phyloP scores from a whole-genome alignment of 2,888 invertebrate genomes.

The Polydrusus cervinus region DNA sequence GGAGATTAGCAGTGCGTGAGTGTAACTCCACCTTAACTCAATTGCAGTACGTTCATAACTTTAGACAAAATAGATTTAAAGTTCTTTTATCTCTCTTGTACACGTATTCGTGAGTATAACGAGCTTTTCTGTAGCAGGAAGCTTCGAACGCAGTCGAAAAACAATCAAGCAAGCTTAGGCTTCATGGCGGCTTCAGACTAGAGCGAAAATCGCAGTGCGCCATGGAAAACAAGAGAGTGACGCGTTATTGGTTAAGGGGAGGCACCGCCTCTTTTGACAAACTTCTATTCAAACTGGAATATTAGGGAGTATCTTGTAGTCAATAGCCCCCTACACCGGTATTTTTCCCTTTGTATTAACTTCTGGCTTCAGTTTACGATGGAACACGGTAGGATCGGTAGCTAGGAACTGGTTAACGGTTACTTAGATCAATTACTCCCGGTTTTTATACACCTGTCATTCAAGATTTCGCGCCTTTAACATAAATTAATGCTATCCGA shows the following conservation, averaged over 20 bases:
- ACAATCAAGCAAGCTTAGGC: constrained; percentile 51
- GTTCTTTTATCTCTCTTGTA: neutral
- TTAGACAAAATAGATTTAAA: neutral
- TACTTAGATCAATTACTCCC: constrained; percentile 32
- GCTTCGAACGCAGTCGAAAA: constrained; percentile 30
- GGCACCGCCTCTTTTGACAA: constrained; percentile 70
- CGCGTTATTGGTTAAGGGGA: constrained; percentile 78
- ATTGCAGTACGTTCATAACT: constrained; percentile 31
- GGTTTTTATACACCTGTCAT: constrained; percentile 33
- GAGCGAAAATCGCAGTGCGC: constrained; percentile 53
- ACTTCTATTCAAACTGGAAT: constrained; percentile 58
- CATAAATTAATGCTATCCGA: neutral
- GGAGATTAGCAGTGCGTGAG: constrained; percentile 49
- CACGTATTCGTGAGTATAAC: neutral
- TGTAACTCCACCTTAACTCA: constrained; percentile 51
- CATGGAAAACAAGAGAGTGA: constrained; percentile 60
- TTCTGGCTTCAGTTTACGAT: constrained; percentile 54
- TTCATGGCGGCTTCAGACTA: constrained; percentile 53
- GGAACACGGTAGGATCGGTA: constrained; percentile 50
- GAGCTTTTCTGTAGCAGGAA: neutral
- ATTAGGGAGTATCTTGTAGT: constrained; percentile 70
- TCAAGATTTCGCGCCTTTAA: neutral
- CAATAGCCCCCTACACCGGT: constrained; percentile 55
- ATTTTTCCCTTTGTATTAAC: constrained; percentile 56
- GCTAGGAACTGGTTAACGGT: constrained; percentile 45